Conservation (phyloP, 2,888 invertebrate genomes). For the Drosophila barbarae region DNA sequence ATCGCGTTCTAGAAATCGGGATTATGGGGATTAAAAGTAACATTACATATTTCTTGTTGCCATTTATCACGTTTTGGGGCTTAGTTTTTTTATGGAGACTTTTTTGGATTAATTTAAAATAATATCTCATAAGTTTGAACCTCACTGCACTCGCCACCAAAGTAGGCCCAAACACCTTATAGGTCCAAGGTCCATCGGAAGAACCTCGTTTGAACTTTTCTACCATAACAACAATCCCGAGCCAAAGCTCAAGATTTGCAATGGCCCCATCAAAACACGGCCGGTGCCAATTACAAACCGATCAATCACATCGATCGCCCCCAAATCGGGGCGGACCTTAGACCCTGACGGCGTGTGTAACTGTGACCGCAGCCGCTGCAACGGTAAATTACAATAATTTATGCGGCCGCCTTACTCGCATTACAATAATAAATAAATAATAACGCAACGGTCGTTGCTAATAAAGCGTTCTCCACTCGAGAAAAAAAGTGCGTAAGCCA, state of each 20-base stretch:
- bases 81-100: background rate
- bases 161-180: slow-evolving; percentile 31
- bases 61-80: slow-evolving; percentile 3
- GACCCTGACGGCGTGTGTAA: slow-evolving; percentile 20
- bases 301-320: slow-evolving; percentile 58
- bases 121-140: background rate
- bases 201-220: slow-evolving; percentile 58
- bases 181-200: slow-evolving; percentile 55
- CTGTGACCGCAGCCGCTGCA: slow-evolving; percentile 33
- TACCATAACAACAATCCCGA: slow-evolving; percentile 14
- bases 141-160: slow-evolving; percentile 30
- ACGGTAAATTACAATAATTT: slow-evolving; percentile 58
- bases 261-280: slow-evolving; percentile 44
- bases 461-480: slow-evolving; percentile 40
- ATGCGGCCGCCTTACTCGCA: slow-evolving; percentile 53
- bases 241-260: slow-evolving; percentile 48
- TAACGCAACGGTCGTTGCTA: slow-evolving; percentile 39
- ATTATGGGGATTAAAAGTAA: slow-evolving; percentile 9
- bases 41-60: background rate
- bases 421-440: slow-evolving; percentile 62
- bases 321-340: slow-evolving; percentile 36
- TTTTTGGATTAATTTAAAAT: background rate
- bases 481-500: slow-evolving; percentile 58
- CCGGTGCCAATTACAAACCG: slow-evolving; percentile 57
- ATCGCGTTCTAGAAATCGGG: slow-evolving; percentile 4